Evolutionary conservation across 2,888 invertebrate genomes (phyloP).

Genomic region (Meloe dianella): DNA sequence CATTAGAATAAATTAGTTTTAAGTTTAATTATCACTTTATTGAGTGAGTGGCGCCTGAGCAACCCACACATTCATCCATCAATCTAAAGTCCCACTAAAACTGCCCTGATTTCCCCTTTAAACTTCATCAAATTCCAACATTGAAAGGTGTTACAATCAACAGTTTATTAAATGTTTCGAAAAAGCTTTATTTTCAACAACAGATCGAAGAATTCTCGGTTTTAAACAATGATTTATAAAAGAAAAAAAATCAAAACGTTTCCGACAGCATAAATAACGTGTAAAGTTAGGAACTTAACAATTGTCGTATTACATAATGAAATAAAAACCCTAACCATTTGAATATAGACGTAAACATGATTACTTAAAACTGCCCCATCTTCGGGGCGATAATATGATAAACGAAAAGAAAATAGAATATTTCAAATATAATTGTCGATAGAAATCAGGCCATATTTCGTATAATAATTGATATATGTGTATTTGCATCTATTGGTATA

Average conservation of each 20-base stretch:
- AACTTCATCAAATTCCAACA: no score
- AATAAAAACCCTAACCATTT: slow-evolving; percentile 29
- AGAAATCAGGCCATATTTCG: slow-evolving; percentile 3
- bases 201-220: background rate
- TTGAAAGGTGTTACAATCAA: no score
- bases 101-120: no score
- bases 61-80: no score
- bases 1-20: no score
- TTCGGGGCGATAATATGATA: background rate
- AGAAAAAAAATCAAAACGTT: slow-evolving; percentile 16
- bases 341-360: slow-evolving; percentile 29
- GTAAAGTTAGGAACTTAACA: slow-evolving; percentile 12
- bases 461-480: background rate
- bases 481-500: background rate
- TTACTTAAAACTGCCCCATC: slow-evolving; percentile 21
- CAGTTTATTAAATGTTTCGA: background rate
- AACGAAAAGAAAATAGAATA: slow-evolving; percentile 20
- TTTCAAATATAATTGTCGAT: slow-evolving; percentile 14
- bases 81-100: no score
- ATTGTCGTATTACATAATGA: slow-evolving; percentile 8
- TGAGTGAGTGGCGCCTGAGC: no score
- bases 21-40: no score
- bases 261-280: slow-evolving; percentile 15
- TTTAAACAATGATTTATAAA: background rate
- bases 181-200: slow-evolving; percentile 6